A percentile compares a stretch with the other conserved stretches of the same genome.
Evolutionary conservation across 2,797 vertebrate species (phyloP).

Genomic region (Acipenser transmontanus): DNA sequence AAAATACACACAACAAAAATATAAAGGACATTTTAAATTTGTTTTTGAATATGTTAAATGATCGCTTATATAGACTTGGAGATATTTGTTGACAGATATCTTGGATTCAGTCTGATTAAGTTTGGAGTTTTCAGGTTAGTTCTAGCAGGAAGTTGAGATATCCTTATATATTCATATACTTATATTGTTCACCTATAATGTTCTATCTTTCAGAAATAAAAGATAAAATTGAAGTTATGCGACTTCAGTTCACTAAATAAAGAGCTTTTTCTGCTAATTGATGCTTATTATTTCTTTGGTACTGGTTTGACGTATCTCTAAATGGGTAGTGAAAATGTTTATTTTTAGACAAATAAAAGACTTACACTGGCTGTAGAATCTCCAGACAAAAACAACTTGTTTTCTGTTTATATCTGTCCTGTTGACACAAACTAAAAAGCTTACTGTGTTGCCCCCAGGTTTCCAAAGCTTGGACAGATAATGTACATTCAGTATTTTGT

Average conservation of each 20-base stretch:
- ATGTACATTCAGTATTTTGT: too few species aligned
- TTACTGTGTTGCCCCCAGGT: too few species aligned
- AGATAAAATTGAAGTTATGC: constrained; percentile 40
- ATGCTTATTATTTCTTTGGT: too few species aligned
- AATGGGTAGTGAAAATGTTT: too few species aligned
- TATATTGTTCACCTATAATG: constrained; percentile 47
- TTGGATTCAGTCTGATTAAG: constrained; percentile 26
- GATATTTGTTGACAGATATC: constrained; percentile 19
- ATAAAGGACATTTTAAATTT: not conserved
- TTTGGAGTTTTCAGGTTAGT: constrained; percentile 31
- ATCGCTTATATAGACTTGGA: constrained; percentile 26
- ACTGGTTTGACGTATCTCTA: too few species aligned
- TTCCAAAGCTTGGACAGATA: too few species aligned
- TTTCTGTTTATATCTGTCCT: too few species aligned
- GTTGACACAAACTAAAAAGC: too few species aligned
- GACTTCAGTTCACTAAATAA: constrained; percentile 57
- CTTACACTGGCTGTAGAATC: too few species aligned
- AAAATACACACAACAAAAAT: constrained; percentile 9
- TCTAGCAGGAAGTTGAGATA: constrained; percentile 45
- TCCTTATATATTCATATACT: constrained; percentile 42
- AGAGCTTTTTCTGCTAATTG: constrained; percentile 52
- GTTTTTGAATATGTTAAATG: constrained; percentile 36
- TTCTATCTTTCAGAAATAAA: constrained; percentile 36
- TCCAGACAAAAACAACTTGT: too few species aligned
- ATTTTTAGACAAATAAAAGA: too few species aligned